Conservation (phyloP, 23 tunicate species). For the Styela clava region DNA sequence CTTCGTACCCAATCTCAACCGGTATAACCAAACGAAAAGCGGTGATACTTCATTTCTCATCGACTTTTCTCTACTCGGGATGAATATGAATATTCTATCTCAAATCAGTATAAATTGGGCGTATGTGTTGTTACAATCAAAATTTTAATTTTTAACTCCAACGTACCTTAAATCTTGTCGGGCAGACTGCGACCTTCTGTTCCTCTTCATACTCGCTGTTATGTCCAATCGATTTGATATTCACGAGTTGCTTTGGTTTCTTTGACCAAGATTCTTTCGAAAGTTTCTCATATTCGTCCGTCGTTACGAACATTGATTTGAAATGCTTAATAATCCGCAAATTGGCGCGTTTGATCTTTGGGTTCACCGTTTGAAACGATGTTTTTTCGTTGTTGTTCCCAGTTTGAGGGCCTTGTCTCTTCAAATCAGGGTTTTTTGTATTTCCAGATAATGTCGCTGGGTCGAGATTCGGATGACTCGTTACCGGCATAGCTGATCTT, state of each 20-base stretch:
- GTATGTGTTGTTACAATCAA: too few species aligned
- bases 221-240: not conserved
- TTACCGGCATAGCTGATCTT: not conserved
- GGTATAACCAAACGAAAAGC: too few species aligned
- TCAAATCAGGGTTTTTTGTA: too few species aligned
- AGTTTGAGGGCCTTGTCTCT: too few species aligned
- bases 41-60: too few species aligned
- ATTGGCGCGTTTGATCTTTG: not conserved
- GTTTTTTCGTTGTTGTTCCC: not conserved
- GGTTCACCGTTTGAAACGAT: not conserved
- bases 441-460: too few species aligned
- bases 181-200: slow-evolving; percentile 7
- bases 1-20: too few species aligned
- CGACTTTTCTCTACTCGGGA: too few species aligned
- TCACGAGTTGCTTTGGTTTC: not conserved
- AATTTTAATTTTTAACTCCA: too few species aligned
- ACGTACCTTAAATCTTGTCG: slow-evolving; percentile 18
- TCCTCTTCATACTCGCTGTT: not conserved
- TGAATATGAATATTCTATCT: too few species aligned
- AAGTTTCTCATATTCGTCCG: slow-evolving; percentile 3
- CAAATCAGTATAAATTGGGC: too few species aligned
- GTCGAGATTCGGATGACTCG: not conserved
- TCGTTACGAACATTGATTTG: slow-evolving; percentile 27
- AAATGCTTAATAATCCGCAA: not conserved
- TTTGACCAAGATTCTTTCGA: not conserved